Evolutionary conservation across 2,797 vertebrate genomes (phyloP), one percentile per base, ranked within the genome.

Genomic region (Neosilurus hyrtlii): DNA sequence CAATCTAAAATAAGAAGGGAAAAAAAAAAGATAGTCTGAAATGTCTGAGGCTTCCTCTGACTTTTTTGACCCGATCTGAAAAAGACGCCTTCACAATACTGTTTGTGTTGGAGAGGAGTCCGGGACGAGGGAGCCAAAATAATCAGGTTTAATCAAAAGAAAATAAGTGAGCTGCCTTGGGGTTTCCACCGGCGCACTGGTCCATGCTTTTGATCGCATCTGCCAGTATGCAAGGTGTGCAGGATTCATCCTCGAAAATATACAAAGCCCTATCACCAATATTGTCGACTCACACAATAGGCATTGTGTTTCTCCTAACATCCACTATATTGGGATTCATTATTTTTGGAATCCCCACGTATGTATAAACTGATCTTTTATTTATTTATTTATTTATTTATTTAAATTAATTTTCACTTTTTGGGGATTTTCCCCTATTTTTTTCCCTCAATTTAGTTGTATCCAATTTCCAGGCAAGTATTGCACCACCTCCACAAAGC

Each of bases 101-200:
- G 85, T 91, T 92, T 91, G 81, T 89, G 87, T 91, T 91, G 83
- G 86, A 87, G 79, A 62, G 73, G 73, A 68, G 73, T 79, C 82
- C 14, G 16, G 62, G 43, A 43, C 70, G 66, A 61, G 83, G 83
- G 83, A 85, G 90, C 89, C 91, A 89, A 92, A 89, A 92, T 70
- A 91, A 93, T 85, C 83, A 85, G 87, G 92, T 91, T 79, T 90
- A 88, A 92, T 93, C 88, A 70, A 66, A 88, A 86, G 80, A 90
- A 92, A 93, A 92, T 87, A 92, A 83, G 78, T 65, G 83, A 86
- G 43, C 82, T 84, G 86, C 86, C 83, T 85, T 82, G 79, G 66
- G 86, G 85, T 84, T 61, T 82, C 82, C 90, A 89, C 85, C 81
- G 84, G 30, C 59, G n/a, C 82, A 84, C 83, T 86, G 76, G 51